Percentiles rank a stretch among this genome's conserved stretches.
These are phyloP conservation scores for Pseudolycoriella hygida DNA, from an alignment of 2,888 invertebrate genomes.

Conservation along the genomic window DNA sequence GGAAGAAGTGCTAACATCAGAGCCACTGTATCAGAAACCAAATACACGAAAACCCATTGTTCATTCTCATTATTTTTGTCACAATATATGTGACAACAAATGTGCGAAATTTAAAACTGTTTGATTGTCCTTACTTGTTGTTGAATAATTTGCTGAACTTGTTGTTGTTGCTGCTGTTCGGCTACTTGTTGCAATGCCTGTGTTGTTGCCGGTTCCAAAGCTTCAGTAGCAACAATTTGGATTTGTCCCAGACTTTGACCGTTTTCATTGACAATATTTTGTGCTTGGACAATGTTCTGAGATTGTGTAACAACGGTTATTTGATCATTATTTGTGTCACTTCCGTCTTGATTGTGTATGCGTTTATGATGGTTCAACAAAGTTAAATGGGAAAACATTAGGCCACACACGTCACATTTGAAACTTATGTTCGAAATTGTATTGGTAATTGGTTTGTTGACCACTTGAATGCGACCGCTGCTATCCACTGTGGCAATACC, in stretches of 20 bases:
- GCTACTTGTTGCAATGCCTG: constrained; percentile 7
- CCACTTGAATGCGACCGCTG: constrained; percentile 27
- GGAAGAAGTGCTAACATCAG: too few relatives aligned
- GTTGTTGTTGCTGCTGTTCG: constrained; percentile 12
- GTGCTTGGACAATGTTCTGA: constrained; percentile 15
- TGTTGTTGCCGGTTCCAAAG: constrained; percentile 18
- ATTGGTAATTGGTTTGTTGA: constrained; percentile 33
- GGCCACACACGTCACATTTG: constrained; percentile 74
- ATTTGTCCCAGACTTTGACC: constrained; percentile 33
- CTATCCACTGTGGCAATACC: constrained; percentile 28
- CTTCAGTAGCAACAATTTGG: constrained; percentile 39
- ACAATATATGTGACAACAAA: too few relatives aligned
- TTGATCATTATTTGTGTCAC: constrained; percentile 28
- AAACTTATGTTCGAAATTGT: constrained; percentile 68
- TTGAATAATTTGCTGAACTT: constrained; percentile 11
- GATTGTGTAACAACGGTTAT: constrained; percentile 37
- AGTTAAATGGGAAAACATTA: constrained; percentile 69
- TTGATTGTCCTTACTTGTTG: too few relatives aligned
- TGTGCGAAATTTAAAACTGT: too few relatives aligned
- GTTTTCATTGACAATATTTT: constrained; percentile 24
- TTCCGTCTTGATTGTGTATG: constrained; percentile 46
- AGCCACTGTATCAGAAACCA: too few relatives aligned
- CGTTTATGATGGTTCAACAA: constrained; percentile 74
- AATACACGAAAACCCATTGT: too few relatives aligned
- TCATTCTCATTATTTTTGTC: too few relatives aligned